These are phyloP conservation scores for Ciconia boyciana DNA, from an alignment of 2,113 vertebrate genomes.

Conservation along the genomic window DNA sequence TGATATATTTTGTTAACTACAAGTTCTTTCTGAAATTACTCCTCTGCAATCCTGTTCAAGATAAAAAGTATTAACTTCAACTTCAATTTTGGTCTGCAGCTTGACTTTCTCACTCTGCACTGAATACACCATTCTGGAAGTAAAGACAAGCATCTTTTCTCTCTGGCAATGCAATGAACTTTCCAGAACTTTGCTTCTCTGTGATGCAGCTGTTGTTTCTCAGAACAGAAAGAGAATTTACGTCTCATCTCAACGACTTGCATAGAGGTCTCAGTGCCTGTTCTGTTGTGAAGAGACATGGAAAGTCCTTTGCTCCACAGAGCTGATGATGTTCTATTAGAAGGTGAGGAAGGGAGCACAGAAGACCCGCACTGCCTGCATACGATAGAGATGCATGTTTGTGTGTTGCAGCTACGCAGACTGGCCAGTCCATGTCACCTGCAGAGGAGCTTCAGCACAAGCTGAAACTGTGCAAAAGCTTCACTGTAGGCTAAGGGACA, in stretches of 20 bases:
- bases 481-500: background rate
- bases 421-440: background rate
- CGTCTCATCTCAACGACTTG: background rate
- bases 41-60: background rate
- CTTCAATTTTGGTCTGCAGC: background rate
- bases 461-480: background rate
- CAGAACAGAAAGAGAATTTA: background rate
- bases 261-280: background rate
- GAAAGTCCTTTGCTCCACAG: background rate
- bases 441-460: background rate
- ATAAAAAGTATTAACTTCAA: background rate
- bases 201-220: background rate
- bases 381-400: fast-evolving
- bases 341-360: background rate
- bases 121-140: background rate
- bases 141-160: background rate
- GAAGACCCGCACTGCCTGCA: background rate
- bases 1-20: background rate
- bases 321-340: background rate
- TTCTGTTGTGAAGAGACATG: background rate
- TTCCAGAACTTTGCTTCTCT: background rate
- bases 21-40: background rate
- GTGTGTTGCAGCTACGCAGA: fast-evolving
- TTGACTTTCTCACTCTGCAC: background rate
- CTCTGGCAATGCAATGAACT: background rate